Evolutionary conservation across 1,140 invertebrate genomes (phyloP).

Genomic region (Plutomurus gul): DNA sequence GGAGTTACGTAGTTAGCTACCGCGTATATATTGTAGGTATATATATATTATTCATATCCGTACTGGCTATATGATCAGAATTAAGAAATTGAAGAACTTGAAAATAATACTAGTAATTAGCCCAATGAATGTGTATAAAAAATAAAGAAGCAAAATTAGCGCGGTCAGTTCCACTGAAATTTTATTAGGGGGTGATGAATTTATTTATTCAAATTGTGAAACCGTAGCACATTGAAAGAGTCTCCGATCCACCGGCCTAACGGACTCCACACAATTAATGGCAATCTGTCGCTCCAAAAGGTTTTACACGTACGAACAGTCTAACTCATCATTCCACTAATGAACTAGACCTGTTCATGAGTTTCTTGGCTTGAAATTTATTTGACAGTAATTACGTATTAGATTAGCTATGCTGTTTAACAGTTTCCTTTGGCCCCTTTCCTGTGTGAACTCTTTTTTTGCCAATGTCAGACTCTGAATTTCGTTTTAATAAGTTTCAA

Average conservation of each 20-base stretch:
- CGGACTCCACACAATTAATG: slow-evolving; percentile 3
- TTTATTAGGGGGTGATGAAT: not conserved
- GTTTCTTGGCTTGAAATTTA: slow-evolving; percentile 19
- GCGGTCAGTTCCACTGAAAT: not conserved
- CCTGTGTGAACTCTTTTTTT: slow-evolving; percentile 24
- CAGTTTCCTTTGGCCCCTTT: slow-evolving; percentile 19
- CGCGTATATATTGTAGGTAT: no score
- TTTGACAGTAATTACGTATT: slow-evolving; percentile 18
- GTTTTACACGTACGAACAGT: not conserved
- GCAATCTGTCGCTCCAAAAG: not conserved
- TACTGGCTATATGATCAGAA: no score
- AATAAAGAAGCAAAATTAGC: not conserved
- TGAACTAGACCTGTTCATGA: slow-evolving; percentile 1
- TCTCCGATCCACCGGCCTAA: no score
- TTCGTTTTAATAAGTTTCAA: no score
- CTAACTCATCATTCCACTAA: not conserved
- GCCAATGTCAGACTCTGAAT: no score
- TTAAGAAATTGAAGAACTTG: not conserved
- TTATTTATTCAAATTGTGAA: slow-evolving; percentile 5
- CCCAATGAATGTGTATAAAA: not conserved
- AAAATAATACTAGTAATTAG: not conserved
- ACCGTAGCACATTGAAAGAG: no score
- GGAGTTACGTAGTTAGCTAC: no score
- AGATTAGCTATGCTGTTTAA: slow-evolving; percentile 1
- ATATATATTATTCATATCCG: no score